These are phyloP conservation scores for Fragum whitleyi DNA, from an alignment of 2,888 invertebrate species.

Conservation along the genomic window DNA sequence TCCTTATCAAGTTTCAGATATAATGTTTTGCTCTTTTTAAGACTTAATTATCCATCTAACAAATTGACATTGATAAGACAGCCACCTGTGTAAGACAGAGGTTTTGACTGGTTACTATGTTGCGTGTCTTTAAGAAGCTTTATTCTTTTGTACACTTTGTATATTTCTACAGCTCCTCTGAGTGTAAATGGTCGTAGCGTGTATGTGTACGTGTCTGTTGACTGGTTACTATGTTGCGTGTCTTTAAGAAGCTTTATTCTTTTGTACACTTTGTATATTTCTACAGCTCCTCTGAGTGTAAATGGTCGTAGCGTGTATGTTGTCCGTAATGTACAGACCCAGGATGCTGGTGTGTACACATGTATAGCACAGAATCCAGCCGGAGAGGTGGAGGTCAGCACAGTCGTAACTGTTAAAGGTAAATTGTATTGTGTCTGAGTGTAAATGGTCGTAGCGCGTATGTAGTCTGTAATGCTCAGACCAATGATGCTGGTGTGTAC, in stretches of 20 bases:
- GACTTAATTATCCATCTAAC: too few species aligned
- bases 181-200: conserved; percentile 82
- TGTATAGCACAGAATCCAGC: conserved; percentile 84
- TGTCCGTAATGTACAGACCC: conserved; percentile 78
- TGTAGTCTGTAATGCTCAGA: conserved; percentile 77
- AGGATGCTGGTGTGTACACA: conserved; percentile 84
- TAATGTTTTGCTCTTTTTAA: too few species aligned
- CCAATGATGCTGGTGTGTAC: conserved; percentile 84
- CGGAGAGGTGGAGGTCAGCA: conserved; percentile 78
- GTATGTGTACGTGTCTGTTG: too few species aligned
- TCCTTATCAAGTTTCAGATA: too few species aligned
- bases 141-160: too few species aligned
- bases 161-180: conserved; percentile 74
- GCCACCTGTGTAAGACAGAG: too few species aligned
- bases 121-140: too few species aligned
- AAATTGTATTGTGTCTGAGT: conserved; percentile 65
- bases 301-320: conserved; percentile 80
- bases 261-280: too few species aligned
- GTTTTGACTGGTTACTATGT: too few species aligned
- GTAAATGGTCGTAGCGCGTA: conserved; percentile 81
- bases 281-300: conserved; percentile 80
- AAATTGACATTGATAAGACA: too few species aligned
- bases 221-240: too few species aligned
- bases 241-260: too few species aligned
- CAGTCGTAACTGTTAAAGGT: conserved; percentile 83